Evolutionary conservation across 2,113 vertebrate species (phyloP), one percentile per base, ranked within the genome.

Genomic region (Thamnaconus septentrionalis): DNA sequence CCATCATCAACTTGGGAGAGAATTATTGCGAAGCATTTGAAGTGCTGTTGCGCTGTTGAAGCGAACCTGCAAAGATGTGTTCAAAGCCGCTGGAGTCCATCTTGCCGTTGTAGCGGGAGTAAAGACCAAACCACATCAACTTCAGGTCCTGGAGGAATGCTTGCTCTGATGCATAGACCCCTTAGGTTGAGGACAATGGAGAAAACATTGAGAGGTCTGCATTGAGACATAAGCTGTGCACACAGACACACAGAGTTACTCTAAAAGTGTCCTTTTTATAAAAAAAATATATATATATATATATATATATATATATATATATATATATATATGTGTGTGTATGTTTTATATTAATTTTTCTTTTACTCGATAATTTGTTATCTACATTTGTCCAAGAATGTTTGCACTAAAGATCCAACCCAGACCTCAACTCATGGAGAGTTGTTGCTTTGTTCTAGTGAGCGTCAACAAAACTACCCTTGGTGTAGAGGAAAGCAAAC

Each of bases 61-160:
- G 41, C 43, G 4, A 74, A 98, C 96, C 97, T 88, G 91, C 88
- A 83, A 99, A 99, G 73, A 96, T 91, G 50, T 99, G 97, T 73
- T 99, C 97, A 51, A 98, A 99, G 47, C 95, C 97, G 0, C 97
- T 97, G 59, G 97, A 98, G 54, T 97, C 95, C 42, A 48, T 12
- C 3, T 90, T 84, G 0, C 85, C 90, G 0, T 66, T 80, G 3
- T 85, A 69, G 49, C 96, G 89, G 10, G 94, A 94, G 82, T 99
- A 98, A 3, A 98, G 91, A 1, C 96, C 95, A 3, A 99, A 99
- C 97, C 97, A 99, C 95, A 99, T 98, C 82, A 93, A 93, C 89
- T 92, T 92, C 70, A 98, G 64, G 71, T 98, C 95, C 0, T 81
- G 8, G 0, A 91, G 0, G 0, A 98, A 97, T 8, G 94, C 94